Evolutionary conservation across 2,888 invertebrate genomes (phyloP), one percentile per base, ranked within the genome.

Genomic region (Ceriagrion tenellum): DNA sequence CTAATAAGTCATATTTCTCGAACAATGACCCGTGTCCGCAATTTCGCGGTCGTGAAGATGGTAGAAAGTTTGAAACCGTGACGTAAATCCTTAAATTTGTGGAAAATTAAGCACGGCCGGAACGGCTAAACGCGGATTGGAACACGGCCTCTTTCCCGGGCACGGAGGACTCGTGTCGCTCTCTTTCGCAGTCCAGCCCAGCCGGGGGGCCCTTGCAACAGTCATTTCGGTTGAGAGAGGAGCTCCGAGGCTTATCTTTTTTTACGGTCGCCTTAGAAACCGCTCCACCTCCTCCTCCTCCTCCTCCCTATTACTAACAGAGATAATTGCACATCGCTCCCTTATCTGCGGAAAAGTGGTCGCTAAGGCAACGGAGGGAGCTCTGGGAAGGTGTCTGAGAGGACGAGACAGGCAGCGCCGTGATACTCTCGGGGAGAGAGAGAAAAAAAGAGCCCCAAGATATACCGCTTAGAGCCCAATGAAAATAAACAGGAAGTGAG

Each of bases 401-500:
- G 69, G 81, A 81, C 18, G 81, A 81, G 81, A 35, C 35, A 2
- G 12, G 12, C n/a, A 35, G 26, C 81, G 35, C 13, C n/a, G 26
- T 35, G 16, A 12, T 81, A 13, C 26, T 1, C 12, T 16, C n/a
- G n/a, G 81, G 81, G 74, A n/a, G n/a, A n/a, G n/a, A n/a, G n/a
- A n/a, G n/a, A n/a, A n/a, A 81, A 81, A 81, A 81, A 35, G 13
- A 81, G 81, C 35, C 35, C 12, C 4, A 16, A 81, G 81, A 81
- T 81, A 81, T 81, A 81, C 30, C 18, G 81, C 81, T 81, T 35
- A 81, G 81, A 13, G 81, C 35, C 81, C 81, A 18, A 81, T 81
- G 81, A 81, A 81, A 81, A 81, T 81, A 81, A 81, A 81, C 81
- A 81, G 81, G 35, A 81, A 81, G 81, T 81, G 81, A 35, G 35